Base-by-base conservation (phyloP, 2,797 vertebrate species). In the Oreonectes daqikongensis region DNA sequence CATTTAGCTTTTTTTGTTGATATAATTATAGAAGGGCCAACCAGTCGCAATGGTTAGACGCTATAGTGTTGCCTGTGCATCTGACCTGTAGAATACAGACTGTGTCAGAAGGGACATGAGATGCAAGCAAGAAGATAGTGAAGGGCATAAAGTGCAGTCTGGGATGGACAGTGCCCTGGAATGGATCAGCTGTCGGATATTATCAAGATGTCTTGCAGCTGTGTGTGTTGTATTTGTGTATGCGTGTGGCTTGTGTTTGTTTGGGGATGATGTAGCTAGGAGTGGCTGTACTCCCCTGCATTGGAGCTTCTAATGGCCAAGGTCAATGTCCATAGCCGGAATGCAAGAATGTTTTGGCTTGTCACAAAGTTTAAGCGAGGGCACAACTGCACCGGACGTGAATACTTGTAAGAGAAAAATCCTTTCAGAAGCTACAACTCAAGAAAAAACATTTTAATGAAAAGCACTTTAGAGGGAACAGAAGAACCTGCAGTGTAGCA, bases 151-250 rank as follows among this genome's bases (percentile, higher is more conserved):
- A 84, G 88, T 86, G 84, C 81, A 84, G 84, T 82, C 88, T 86
- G 42, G 74, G 81, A 64, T 61, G 68, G 61, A 77, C 61, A 7
- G 44, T 28, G 77, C 75, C 67, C 79, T 90, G 87, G 85, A 87
- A 17, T 68, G 61, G 92, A 86, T 84, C 82, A 86, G 85, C 84
- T 92, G 90, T 93, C 90, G 89, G 88, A 91, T 92, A 89, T 91
- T 92, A 91, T 87, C 84, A 84, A 90, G 91, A 94, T 84, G 91
- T 73, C 68, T 86, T 90, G 79, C 91, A 94, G 93, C 93, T 95
- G 35, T 60, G 57, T 60, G 70, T 66, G 59, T 76, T 69, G 75
- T 69, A 50, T 65, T 65, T 65, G 52, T 64, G 35, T 48, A 38
- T 69, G 50, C 63, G 69, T 79, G 73, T 59, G 28, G 59, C 28